Evolutionary conservation across 2,797 vertebrate genomes (phyloP).

Genomic region (Sciurus vulgaris): DNA sequence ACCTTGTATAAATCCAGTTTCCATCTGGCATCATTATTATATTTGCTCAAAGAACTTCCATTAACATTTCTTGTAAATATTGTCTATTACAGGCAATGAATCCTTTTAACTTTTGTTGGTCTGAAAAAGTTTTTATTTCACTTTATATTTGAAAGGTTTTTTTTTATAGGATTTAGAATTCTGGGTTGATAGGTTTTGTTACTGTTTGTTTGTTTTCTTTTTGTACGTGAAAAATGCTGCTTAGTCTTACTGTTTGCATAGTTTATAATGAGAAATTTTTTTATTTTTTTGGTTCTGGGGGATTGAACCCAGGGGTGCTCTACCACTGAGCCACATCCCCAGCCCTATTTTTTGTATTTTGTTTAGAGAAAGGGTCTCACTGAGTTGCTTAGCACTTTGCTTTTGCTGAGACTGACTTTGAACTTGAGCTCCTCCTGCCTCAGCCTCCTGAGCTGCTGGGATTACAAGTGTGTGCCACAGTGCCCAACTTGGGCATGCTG

Average conservation of each 20-base stretch:
- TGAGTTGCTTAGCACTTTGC: no score
- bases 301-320: no score
- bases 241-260: not conserved
- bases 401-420: no score
- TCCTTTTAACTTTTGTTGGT: constrained; percentile 7
- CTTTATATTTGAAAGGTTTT: not conserved
- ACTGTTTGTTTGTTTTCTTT: not conserved
- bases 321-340: no score
- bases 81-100: not conserved
- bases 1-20: constrained; percentile 39
- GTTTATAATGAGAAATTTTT: constrained; percentile 7
- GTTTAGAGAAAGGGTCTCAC: no score
- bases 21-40: not conserved
- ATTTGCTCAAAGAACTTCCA: not conserved
- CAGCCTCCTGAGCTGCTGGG: no score
- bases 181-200: not conserved
- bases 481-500: not conserved
- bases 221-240: not conserved
- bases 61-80: constrained; percentile 16
- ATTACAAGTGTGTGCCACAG: no score
- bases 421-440: no score
- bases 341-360: no score
- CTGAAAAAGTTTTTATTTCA: constrained; percentile 13
- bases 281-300: no score
- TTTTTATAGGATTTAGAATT: not conserved